Percentiles rank a stretch among this genome's conserved stretches.
These are phyloP conservation scores for Eurois occulta DNA, from an alignment of 2,888 invertebrate genomes.

Conservation along the genomic window DNA sequence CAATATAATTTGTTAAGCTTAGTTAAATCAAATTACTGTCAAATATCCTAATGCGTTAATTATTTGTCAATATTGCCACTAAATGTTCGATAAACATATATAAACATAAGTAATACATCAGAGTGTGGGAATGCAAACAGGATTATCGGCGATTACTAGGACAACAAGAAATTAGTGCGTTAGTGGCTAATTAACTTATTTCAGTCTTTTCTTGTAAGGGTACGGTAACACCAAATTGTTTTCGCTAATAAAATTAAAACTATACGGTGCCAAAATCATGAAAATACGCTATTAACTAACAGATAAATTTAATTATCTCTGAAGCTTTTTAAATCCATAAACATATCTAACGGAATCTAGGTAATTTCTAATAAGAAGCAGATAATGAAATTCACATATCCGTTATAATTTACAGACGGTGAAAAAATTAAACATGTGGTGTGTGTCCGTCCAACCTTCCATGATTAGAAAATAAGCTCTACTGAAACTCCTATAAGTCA, in stretches of 20 bases:
- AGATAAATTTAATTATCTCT: background rate
- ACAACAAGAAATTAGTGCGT: conserved; percentile 44
- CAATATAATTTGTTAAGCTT: conserved; percentile 4
- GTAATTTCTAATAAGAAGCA: background rate
- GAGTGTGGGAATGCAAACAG: conserved; percentile 68
- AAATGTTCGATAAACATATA: conserved; percentile 47
- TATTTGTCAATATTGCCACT: conserved; percentile 47
- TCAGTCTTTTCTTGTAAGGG: background rate
- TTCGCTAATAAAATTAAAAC: background rate
- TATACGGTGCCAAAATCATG: background rate
- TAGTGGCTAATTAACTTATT: conserved; percentile 6
- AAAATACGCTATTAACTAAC: background rate
- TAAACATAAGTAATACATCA: conserved; percentile 17
- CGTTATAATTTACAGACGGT: background rate
- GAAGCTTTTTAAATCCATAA: background rate
- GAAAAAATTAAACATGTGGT: background rate
- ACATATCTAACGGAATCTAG: background rate
- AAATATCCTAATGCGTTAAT: conserved; percentile 31
- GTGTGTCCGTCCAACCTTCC: background rate
- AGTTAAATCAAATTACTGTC: conserved; percentile 29
- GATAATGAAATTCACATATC: background rate
- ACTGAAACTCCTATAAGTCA: background rate
- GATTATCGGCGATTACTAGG: conserved; percentile 60
- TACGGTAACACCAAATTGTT: background rate
- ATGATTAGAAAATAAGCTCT: background rate